Conservation (phyloP, 1,140 invertebrate genomes). For the Anagrus nilaparvatae region DNA sequence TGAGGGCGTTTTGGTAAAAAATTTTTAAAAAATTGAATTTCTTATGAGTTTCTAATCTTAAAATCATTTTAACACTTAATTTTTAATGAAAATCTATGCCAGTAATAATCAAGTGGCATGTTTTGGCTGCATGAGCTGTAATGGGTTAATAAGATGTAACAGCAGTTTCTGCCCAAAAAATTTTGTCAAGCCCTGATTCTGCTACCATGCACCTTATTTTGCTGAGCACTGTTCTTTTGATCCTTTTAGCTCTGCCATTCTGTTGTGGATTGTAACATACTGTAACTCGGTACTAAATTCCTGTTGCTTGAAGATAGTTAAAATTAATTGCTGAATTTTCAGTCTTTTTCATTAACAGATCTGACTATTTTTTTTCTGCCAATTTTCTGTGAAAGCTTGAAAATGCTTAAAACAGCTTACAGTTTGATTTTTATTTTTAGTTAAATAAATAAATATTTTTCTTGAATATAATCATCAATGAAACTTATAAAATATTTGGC, state of each 20-base stretch:
- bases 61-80: no score
- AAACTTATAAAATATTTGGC: no score
- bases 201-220: conserved; percentile 25
- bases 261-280: conserved; percentile 27
- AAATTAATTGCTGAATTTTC: conserved; percentile 15
- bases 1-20: no score
- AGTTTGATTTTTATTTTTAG: no score
- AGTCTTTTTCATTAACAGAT: conserved; percentile 24
- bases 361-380: background rate
- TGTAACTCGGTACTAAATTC: conserved; percentile 19
- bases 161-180: background rate
- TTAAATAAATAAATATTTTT: no score
- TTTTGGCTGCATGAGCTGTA: no score
- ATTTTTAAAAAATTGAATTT: no score
- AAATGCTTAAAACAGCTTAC: no score
- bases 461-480: no score
- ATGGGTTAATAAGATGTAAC: background rate
- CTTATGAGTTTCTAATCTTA: no score
- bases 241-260: conserved; percentile 33
- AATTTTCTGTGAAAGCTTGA: background rate
- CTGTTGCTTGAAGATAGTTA: conserved; percentile 17
- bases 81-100: no score
- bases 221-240: conserved; percentile 27
- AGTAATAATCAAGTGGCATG: no score
- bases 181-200: conserved; percentile 12